Evolutionary conservation across 2,797 vertebrate species (phyloP).

Genomic region (Smutsia gigantea): DNA sequence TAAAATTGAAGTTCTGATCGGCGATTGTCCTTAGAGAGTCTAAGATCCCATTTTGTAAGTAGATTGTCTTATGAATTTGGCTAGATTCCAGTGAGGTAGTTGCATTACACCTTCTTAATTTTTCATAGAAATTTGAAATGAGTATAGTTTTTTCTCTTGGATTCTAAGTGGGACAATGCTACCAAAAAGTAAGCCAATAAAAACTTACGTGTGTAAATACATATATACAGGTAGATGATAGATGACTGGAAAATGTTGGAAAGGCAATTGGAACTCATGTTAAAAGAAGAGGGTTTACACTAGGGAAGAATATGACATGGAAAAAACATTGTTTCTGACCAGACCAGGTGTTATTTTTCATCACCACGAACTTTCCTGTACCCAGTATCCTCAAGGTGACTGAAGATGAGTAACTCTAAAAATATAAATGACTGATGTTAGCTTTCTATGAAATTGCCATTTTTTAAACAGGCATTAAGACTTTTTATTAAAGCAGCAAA

Average conservation of each 20-base stretch:
- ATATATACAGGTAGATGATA: neutral
- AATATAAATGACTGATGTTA: neutral
- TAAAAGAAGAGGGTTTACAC: neutral
- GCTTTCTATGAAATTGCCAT: neutral
- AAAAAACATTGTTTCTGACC: neutral
- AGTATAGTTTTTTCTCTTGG: neutral
- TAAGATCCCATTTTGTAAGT: constrained; percentile 32
- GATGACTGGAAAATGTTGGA: neutral
- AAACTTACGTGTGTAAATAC: neutral
- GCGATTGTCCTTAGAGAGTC: neutral
- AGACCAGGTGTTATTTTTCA: neutral
- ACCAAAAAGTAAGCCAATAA: neutral
- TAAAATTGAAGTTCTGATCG: neutral
- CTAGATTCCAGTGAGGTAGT: neutral
- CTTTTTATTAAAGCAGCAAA: neutral
- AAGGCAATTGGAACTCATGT: neutral
- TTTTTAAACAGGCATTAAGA: neutral
- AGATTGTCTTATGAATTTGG: neutral
- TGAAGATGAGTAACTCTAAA: neutral
- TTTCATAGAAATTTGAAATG: constrained; percentile 11
- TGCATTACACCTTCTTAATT: neutral
- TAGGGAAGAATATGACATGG: neutral
- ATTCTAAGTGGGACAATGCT: neutral
- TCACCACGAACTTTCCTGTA: neutral
- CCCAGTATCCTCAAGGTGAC: neutral